A percentile compares a stretch with the other conserved stretches of the same genome.
Evolutionary conservation across 2,797 vertebrate genomes (phyloP).

Genomic region (Cuculus canorus): DNA sequence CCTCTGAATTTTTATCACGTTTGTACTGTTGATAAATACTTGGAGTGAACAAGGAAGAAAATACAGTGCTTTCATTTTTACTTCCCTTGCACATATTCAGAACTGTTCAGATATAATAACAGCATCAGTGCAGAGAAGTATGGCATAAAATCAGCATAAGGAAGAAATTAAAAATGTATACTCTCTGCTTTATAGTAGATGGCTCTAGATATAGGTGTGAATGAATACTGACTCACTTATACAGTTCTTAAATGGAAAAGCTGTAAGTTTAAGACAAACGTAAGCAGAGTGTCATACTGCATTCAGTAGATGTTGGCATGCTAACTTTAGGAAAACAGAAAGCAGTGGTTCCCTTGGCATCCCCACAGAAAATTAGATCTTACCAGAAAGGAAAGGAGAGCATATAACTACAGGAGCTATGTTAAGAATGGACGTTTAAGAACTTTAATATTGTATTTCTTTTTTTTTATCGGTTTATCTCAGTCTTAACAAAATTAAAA

Average conservation of each 20-base stretch:
- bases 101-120: neutral
- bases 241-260: neutral
- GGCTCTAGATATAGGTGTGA: neutral
- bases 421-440: neutral
- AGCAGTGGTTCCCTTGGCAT: neutral
- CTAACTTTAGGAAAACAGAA: neutral
- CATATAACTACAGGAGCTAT: neutral
- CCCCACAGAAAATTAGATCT: neutral
- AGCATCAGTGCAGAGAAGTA: neutral
- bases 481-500: neutral
- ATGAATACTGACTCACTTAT: neutral
- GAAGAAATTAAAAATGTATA: constrained; percentile 40
- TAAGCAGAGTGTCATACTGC: neutral
- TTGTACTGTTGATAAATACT: constrained; percentile 36
- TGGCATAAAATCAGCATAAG: constrained; percentile 61
- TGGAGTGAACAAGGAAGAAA: neutral
- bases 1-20: constrained; percentile 38
- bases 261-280: neutral
- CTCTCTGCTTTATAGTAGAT: neutral
- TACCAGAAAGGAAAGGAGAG: neutral
- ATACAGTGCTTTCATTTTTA: neutral
- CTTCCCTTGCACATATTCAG: neutral
- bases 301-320: neutral
- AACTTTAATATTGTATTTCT: neutral
- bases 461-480: neutral